These are phyloP conservation scores for Drepana falcataria DNA, from an alignment of 2,888 invertebrate genomes.

Conservation along the genomic window DNA sequence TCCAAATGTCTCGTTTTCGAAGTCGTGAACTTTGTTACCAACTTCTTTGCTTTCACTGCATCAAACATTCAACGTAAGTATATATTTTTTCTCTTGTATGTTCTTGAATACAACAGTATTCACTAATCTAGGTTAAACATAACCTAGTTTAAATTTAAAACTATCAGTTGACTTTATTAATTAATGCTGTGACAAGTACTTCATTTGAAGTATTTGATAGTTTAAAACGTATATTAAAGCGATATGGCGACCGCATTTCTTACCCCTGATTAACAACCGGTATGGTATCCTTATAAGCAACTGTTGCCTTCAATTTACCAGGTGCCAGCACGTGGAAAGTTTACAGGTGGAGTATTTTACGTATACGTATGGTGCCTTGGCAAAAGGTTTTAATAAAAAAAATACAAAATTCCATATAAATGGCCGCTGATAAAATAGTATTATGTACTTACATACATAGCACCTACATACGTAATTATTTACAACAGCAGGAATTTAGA, in stretches of 20 bases:
- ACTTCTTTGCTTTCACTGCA: background rate
- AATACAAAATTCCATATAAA: too few species aligned
- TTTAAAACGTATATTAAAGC: conserved; percentile 3
- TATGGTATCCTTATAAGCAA: background rate
- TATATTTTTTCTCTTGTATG: background rate
- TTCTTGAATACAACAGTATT: background rate
- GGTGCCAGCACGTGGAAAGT: background rate
- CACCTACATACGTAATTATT: too few species aligned
- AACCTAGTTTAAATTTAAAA: background rate
- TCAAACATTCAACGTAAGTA: background rate
- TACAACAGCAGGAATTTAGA: too few species aligned
- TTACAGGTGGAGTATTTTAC: background rate
- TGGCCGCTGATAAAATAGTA: too few species aligned
- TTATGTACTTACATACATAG: too few species aligned
- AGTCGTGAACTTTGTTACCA: background rate
- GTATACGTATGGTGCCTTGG: too few species aligned
- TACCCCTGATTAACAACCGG: conserved; percentile 2
- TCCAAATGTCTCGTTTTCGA: background rate
- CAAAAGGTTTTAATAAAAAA: too few species aligned
- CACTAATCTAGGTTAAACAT: background rate
- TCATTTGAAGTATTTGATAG: background rate
- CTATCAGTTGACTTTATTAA: background rate
- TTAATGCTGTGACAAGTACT: background rate
- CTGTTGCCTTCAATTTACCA: background rate
- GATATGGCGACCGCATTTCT: conserved; percentile 5